phyloP scores from a whole-genome alignment of 2,888 invertebrate species.

The Drosophila phalerata region DNA sequence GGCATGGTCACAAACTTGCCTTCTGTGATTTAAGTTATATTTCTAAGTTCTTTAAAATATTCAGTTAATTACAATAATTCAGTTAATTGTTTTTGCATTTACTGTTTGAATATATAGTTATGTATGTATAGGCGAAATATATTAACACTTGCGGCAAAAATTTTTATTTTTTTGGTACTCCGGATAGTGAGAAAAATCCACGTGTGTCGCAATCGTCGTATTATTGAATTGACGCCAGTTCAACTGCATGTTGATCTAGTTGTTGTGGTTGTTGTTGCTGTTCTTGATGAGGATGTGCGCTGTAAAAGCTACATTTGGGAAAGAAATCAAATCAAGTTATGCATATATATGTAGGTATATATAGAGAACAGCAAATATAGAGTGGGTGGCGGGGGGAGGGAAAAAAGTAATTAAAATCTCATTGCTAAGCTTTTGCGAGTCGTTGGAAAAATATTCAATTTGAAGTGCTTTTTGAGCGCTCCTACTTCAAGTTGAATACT shows the following conservation, averaged over 20 bases:
- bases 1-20: conserved; percentile 77
- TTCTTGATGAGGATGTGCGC: conserved; percentile 54
- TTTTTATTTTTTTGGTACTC: conserved; percentile 43
- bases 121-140: conserved; percentile 39
- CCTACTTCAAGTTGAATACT: conserved; percentile 72
- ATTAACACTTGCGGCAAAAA: conserved; percentile 59
- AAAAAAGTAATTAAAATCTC: conserved; percentile 50
- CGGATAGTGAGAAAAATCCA: conserved; percentile 49
- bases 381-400: conserved; percentile 26
- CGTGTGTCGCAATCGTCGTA: conserved; percentile 35
- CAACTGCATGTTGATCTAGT: conserved; percentile 16
- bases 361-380: conserved; percentile 64
- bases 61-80: conserved; percentile 71
- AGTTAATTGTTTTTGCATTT: conserved; percentile 63
- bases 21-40: conserved; percentile 64
- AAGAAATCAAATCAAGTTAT: conserved; percentile 80
- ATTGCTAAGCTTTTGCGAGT: conserved; percentile 47
- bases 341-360: conserved; percentile 56
- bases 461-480: conserved; percentile 30
- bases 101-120: conserved; percentile 52
- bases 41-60: conserved; percentile 73
- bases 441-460: conserved; percentile 65
- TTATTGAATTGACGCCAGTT: conserved; percentile 45
- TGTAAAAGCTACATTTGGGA: conserved; percentile 81
- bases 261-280: conserved; percentile 34